Conservation (phyloP, 2,797 vertebrate genomes). For the Tadarida brasiliensis region DNA sequence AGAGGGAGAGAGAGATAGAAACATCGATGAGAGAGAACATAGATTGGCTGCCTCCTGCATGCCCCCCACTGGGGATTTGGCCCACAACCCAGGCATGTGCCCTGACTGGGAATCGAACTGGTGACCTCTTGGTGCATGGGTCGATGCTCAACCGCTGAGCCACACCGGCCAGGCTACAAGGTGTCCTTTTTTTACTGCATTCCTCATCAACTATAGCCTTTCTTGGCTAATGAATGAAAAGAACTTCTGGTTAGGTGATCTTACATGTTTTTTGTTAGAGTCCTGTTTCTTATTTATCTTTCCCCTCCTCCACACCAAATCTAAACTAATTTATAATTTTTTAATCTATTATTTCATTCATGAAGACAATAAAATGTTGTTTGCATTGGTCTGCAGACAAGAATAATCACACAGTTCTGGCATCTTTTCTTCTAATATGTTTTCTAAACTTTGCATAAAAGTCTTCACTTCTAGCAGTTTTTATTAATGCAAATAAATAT, state of each 20-base stretch:
- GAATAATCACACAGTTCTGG: conserved; percentile 1
- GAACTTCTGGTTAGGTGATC: neutral
- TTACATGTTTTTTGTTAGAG: neutral
- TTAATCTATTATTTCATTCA: conserved; percentile 13
- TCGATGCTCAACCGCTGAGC: too few species aligned
- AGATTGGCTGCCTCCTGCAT: too few species aligned
- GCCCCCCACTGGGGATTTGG: too few species aligned
- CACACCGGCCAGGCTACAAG: neutral
- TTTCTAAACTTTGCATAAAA: conserved; percentile 51
- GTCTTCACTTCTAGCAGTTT: conserved; percentile 41
- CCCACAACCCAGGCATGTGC: too few species aligned
- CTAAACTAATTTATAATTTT: neutral
- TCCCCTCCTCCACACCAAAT: neutral
- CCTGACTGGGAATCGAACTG: too few species aligned
- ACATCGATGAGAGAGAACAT: too few species aligned
- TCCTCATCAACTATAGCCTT: neutral
- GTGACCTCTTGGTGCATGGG: too few species aligned
- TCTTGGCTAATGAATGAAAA: neutral
- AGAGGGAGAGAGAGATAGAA: too few species aligned
- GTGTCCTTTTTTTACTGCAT: neutral
- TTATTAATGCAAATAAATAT: conserved; percentile 55
- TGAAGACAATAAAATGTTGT: neutral
- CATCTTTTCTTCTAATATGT: conserved; percentile 31
- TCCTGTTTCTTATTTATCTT: neutral
- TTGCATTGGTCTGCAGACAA: neutral